Evolutionary conservation across 2,888 invertebrate species (phyloP).

Genomic region (Cephus rjabovi): DNA sequence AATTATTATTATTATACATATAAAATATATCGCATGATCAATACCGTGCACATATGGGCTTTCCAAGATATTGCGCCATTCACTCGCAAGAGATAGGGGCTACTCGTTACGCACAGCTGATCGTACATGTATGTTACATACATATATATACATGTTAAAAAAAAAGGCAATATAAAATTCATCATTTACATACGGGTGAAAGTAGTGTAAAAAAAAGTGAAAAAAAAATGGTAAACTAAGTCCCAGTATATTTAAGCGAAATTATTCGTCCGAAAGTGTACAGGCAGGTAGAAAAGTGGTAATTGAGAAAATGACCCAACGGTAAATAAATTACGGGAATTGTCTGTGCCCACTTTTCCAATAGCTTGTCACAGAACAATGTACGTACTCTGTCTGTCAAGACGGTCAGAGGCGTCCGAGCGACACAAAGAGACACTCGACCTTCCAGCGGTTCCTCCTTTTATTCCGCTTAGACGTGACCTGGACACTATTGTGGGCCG

Average conservation of each 20-base stretch:
- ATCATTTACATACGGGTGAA: neutral
- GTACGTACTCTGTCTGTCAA: neutral
- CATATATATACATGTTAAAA: neutral
- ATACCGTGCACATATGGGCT: neutral
- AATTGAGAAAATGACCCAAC: neutral
- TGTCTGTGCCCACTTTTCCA: neutral
- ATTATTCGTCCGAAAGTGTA: neutral
- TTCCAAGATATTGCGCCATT: conserved; percentile 7
- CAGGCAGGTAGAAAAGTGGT: neutral
- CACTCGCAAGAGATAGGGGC: neutral
- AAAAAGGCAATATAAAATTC: neutral
- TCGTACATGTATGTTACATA: conserved; percentile 16
- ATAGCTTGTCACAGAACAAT: neutral
- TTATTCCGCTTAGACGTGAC: neutral
- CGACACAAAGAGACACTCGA: conserved; percentile 1
- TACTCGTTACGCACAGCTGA: conserved; percentile 23
- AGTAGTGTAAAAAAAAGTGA: rapidly evolving
- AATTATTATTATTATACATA: neutral
- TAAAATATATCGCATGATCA: neutral
- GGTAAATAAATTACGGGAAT: neutral
- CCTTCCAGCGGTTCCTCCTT: neutral
- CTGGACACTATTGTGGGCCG: neutral
- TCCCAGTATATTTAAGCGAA: neutral
- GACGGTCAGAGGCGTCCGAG: neutral
- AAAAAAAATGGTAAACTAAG: neutral